Evolutionary conservation across 1,140 invertebrate species (phyloP).

Genomic region (Pseudomyrmex pallidus): DNA sequence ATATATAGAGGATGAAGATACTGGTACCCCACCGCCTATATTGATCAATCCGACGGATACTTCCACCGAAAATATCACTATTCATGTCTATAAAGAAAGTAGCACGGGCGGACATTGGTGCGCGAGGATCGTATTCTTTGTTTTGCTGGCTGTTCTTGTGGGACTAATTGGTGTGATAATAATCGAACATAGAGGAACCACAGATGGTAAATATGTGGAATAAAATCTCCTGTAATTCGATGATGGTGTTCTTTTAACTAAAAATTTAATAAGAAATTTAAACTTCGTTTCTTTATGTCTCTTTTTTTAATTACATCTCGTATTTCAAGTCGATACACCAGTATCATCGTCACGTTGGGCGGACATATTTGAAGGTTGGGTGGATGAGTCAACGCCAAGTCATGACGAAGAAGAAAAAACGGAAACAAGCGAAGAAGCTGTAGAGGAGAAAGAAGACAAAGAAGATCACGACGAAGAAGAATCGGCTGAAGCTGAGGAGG

Average conservation of each 20-base stretch:
- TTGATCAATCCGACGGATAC: conserved; percentile 74
- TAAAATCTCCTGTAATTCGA: background rate
- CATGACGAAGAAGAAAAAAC: conserved; percentile 83
- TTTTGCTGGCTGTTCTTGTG: conserved; percentile 89
- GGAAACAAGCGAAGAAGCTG: conserved; percentile 73
- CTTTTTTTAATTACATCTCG: conserved; percentile 28
- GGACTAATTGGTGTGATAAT: conserved; percentile 91
- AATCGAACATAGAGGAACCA: conserved; percentile 90
- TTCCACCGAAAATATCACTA: conserved; percentile 88
- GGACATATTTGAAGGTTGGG: conserved; percentile 91
- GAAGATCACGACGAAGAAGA: conserved; percentile 50
- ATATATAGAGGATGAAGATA: conserved; percentile 81
- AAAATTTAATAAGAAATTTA: background rate
- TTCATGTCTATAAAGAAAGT: conserved; percentile 91
- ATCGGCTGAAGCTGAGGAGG: conserved; percentile 43
- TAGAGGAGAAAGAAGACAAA: conserved; percentile 59
- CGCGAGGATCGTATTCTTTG: conserved; percentile 93
- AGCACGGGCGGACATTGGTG: conserved; percentile 92
- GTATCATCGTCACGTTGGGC: conserved; percentile 90
- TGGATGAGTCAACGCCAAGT: conserved; percentile 87
- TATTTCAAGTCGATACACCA: conserved; percentile 89
- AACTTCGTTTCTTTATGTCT: no score
- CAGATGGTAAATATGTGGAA: conserved; percentile 88
- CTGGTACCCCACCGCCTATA: conserved; percentile 72
- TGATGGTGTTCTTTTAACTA: background rate